Evolutionary conservation across 2,888 invertebrate species (phyloP), one percentile per base, ranked within the genome.

Genomic region (Tricholauxania praeusta): DNA sequence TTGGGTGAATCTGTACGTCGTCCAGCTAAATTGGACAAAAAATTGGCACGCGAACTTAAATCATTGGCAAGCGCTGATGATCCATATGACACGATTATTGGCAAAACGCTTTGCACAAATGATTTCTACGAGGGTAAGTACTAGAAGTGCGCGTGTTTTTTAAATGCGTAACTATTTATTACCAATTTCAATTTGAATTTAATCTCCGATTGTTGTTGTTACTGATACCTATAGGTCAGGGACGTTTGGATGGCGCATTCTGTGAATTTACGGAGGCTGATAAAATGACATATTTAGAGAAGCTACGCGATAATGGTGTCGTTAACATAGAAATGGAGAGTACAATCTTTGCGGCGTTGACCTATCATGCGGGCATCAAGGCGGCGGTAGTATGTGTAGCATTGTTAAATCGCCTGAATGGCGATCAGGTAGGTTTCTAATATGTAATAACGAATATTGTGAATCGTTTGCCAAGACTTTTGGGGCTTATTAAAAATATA

Each of bases 271-370:
- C 91, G 3, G 94, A 95, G 84, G 88, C 90, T n/a, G 97, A 99
- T 77, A 98, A 97, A 88, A 92, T 95, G 91, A 92, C 92, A 64
- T 99, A 96, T 85, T 88, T 99, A 80, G 91, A 91, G 79, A 90
- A 91, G 78, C 84, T 97, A 75, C 91, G 92, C 77, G 90, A 92
- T 75, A 89, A 91, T 64, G 97, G 96, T 3, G 95, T 99, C 15
- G 91, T 94, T 32, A 99, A 99, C 87, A 97, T 99, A 81, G 99
- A 99, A 89, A 98, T 98, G 98, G 99, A 99, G 88, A 94, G 95
- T 53, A 90, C 96, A 12, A 94, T 95, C 15, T 98, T 99, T 85
- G 96, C 97, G 0, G 97, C 98, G 1, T 91, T 98, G 70, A 97
- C 97, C 39, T 94, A 96, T 85, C 95, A 96, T 86, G 97, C 98